Evolutionary conservation across 2,888 invertebrate genomes (phyloP), one percentile per base, ranked within the genome.

Genomic region (Archips crataeganus): DNA sequence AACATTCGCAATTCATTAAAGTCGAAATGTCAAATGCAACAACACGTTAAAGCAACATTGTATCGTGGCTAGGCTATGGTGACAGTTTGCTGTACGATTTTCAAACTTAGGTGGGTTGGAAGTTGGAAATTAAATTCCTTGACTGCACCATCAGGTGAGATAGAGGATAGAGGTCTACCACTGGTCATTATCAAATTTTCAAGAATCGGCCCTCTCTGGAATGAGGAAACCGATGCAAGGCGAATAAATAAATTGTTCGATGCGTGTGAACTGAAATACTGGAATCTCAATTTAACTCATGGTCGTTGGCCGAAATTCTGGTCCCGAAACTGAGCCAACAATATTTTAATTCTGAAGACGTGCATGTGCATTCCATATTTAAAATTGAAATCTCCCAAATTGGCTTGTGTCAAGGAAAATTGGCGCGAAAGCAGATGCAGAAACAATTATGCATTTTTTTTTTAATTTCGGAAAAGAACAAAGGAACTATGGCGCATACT

Each of bases 361-460:
- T 11, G 32, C 57, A 62, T 62, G 11, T 11, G 32, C 57, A 62
- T 62, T 62, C 62, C 62, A 62, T 23, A 42, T 45, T 62, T 45
- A 45, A 62, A 62, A n/a, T 23, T 39, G 2, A 62, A 62, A 62
- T 59, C 51, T 65, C 49, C 59, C 65, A 60, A 32, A 32, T 57
- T 57, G 10, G 57, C 57, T 57, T 32, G 11, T 32, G 57, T 57
- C 57, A 23, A 57, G 59, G 39, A 69, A 74, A 76, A 77, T 78
- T 79, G 79, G 79, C 61, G 65, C 66, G 61, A 34, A 61, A 66
- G 13, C 60, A 36, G 3, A 36, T 59, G 9, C 32, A 34, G 32
- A 11, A 4, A 59, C 23, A 32, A 59, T 60, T n/a, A n/a, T 60
- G 57, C 10, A 59, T 59, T 59, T 11, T 60, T 36, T 36, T 60